A percentile compares a stretch with the other conserved stretches of the same genome.
These are phyloP conservation scores for Calcarius lapponicus DNA, from an alignment of 2,797 vertebrate genomes.

Conservation along the genomic window DNA sequence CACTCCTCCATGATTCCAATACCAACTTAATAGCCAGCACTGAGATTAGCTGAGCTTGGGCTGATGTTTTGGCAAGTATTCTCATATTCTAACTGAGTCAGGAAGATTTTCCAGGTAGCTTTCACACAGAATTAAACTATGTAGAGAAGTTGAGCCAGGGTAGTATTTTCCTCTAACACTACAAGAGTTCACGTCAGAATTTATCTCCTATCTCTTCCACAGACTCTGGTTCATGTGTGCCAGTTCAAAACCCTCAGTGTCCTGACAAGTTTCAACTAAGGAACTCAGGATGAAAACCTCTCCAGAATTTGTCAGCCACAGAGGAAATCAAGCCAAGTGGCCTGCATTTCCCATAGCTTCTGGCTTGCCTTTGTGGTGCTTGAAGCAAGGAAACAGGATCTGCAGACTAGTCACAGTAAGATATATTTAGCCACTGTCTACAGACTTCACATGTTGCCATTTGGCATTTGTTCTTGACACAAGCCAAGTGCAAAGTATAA, in stretches of 20 bases:
- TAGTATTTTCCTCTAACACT: neutral
- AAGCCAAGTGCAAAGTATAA: slow-evolving; percentile 34
- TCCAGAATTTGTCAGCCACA: neutral
- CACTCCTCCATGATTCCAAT: neutral
- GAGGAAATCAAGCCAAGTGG: neutral
- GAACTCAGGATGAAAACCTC: neutral
- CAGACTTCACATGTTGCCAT: neutral
- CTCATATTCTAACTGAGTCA: neutral
- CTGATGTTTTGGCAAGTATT: neutral
- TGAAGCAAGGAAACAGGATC: neutral
- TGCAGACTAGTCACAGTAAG: neutral
- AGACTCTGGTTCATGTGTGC: neutral
- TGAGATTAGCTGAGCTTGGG: neutral
- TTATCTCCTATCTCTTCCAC: neutral
- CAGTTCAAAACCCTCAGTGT: neutral
- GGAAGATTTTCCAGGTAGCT: neutral
- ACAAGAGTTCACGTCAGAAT: neutral
- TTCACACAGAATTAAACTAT: neutral
- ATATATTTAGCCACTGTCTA: neutral
- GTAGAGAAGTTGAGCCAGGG: neutral
- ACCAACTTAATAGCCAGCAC: neutral
- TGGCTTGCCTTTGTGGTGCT: neutral
- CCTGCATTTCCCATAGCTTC: neutral
- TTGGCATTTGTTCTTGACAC: slow-evolving; percentile 20
- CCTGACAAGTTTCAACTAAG: neutral